Base-by-base conservation (phyloP, 2,888 invertebrate species). In the Pollenia amentaria region DNA sequence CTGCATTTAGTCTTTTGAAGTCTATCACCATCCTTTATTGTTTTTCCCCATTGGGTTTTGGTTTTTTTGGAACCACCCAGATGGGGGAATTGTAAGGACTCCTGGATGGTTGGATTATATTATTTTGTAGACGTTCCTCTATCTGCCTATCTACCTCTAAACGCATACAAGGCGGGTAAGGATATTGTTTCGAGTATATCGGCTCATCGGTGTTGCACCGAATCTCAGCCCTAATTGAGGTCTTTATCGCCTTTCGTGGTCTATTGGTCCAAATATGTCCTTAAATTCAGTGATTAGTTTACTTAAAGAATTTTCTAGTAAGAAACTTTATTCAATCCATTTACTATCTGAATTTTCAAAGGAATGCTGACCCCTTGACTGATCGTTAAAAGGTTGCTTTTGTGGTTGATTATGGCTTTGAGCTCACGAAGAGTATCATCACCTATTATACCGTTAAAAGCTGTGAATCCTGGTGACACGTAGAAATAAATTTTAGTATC, bases 91-190 rank as follows among this genome's bases (percentile, higher is more conserved):
- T 89, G 69, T 89, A 90, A 0, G 89, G 88, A 48, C 89, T 90
- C 46, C 87, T 88, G 0, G 90, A 90, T 21, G 88, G 89, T 70
- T 89, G 84, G 12, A 91, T 91, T 1, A 92, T 90, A 2, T 88
- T 81, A 67, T 90, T 90, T 6, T 89, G 57, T n/a, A 91, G 67
- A 60, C 93, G 85, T 88, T 91, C 89, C 0, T 29, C 29, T 29
- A 29, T 29, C 29, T 29, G 29, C 6, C 29, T 29, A 29, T 29
- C 29, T 29, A 29, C 29, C 29, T 29, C 29, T 29, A 29, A 29
- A 29, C 29, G 29, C 29, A 29, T 29, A 1, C 6, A 29, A 29
- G 29, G 4, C 29, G 29, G 29, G 29, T 29, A 29, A 29, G 29
- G 29, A 29, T 29, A 29, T 29, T 29, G 29, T 29, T 29, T 29